Base-by-base conservation (phyloP, 2,113 vertebrate genomes). In the Percopsis transmontana region DNA sequence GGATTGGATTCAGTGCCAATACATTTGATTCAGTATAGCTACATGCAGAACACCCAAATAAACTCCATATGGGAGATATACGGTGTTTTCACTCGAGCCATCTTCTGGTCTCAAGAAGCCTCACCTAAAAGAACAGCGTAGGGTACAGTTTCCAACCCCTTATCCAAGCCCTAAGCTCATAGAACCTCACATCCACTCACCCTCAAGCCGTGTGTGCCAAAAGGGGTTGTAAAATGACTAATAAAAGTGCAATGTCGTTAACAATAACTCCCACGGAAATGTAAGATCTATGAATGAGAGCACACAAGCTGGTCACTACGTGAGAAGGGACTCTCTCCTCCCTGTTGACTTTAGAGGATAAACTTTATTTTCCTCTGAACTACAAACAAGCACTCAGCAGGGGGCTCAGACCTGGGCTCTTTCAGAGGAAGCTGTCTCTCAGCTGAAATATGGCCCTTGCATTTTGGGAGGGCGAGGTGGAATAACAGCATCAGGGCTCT, bases 401-500 rank as follows among this genome's bases (percentile, higher is more conserved):
- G 19, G 62, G 3, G 39, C 51, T 48, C 60, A n/a, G 14, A 48
- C 40, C 13, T 33, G 15, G 14, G 44, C 5, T 16, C 18, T 39
- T 12, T 42, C 18, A 38, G 53, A 50, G 53, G 59, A 71, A 61
- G 62, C 51, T 15, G 16, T 70, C 71, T 58, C 62, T 66, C 71
- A 67, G 65, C 64, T 77, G 68, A 76, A 85, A 76, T 73, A 58
- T 16, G 47, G 68, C 60, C 56, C 41, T 52, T 33, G 65, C 23
- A 13, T 24, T 65, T 68, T 16, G 41, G 56, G 69, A 66, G 66
- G 65, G 58, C 4, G 61, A 51, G 68, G 48, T 80, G 73, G 69
- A 73, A 76, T 66, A 70, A 76, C 73, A 66, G 68, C 68, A 76
- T 80, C 68, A 76, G 66, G 58, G 38, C 38, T 83, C 83, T 82